phyloP scores from a whole-genome alignment of 2,113 vertebrate species.

The Trichechus manatus region DNA sequence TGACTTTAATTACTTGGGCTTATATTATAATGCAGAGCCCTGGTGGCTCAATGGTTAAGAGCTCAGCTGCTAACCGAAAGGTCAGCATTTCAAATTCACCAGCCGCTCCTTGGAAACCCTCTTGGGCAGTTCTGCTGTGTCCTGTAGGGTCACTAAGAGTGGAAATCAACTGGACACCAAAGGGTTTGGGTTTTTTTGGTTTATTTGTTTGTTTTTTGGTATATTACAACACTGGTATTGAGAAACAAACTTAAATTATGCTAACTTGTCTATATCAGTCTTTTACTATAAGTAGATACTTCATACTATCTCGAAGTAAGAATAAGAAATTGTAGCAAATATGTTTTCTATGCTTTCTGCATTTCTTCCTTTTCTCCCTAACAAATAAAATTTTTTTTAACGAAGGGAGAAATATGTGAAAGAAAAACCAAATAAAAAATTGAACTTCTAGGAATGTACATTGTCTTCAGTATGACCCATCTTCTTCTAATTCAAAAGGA shows the following conservation, averaged over 20 bases:
- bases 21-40: background rate
- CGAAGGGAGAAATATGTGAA: background rate
- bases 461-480: background rate
- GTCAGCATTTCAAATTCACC: too few species aligned
- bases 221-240: slow-evolving; percentile 18
- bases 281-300: slow-evolving; percentile 18
- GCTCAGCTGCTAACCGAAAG: too few species aligned
- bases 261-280: background rate
- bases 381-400: background rate
- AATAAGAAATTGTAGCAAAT: background rate
- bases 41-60: too few species aligned
- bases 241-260: slow-evolving; percentile 36
- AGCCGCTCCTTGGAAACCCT: too few species aligned
- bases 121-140: too few species aligned
- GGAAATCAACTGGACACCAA: too few species aligned
- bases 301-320: slow-evolving; percentile 8
- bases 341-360: background rate
- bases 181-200: too few species aligned
- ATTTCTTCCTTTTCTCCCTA: slow-evolving; percentile 5
- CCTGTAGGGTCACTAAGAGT: too few species aligned
- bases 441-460: background rate
- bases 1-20: slow-evolving; percentile 8
- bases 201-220: too few species aligned
- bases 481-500: slow-evolving; percentile 14
- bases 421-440: background rate